phyloP scores from a whole-genome alignment of 2,888 invertebrate genomes.

The Folsomia candida region DNA sequence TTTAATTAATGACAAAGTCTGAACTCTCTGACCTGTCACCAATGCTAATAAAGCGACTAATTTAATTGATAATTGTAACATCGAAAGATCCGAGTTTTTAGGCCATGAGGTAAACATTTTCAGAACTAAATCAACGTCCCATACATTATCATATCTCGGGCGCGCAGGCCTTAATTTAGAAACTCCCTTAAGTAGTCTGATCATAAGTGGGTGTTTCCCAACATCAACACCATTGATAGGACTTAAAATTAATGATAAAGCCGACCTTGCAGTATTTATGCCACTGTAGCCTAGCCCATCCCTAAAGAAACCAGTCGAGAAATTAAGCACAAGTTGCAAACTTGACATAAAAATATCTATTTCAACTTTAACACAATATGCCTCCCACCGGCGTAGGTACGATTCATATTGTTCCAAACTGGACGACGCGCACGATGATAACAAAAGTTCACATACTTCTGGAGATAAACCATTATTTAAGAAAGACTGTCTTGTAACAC shows the following conservation, averaged over 20 bases:
- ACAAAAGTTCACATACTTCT: not conserved
- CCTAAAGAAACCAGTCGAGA: conserved; percentile 12
- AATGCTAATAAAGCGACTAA: no score
- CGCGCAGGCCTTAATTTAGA: conserved; percentile 15
- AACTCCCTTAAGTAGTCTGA: conserved; percentile 26
- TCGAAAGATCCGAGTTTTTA: no score
- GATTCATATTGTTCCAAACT: conserved; percentile 25
- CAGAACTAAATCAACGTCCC: conserved; percentile 14
- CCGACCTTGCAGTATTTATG: no score
- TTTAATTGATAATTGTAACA: no score
- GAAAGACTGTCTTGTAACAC: conserved; percentile 12
- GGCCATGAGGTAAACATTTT: conserved; percentile 4
- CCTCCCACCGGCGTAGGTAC: conserved; percentile 1
- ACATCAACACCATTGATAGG: no score
- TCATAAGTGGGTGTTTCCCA: conserved; percentile 18
- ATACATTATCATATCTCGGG: conserved; percentile 27
- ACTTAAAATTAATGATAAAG: no score
- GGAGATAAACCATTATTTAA: not conserved
- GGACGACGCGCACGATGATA: conserved; percentile 14
- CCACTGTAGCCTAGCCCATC: conserved; percentile 22
- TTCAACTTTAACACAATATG: not conserved
- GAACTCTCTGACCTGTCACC: no score
- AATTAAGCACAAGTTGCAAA: not conserved
- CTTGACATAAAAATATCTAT: not conserved
- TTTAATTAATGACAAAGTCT: no score